phyloP scores from a whole-genome alignment of 2,888 invertebrate genomes.

The Serrognathus titanus region DNA sequence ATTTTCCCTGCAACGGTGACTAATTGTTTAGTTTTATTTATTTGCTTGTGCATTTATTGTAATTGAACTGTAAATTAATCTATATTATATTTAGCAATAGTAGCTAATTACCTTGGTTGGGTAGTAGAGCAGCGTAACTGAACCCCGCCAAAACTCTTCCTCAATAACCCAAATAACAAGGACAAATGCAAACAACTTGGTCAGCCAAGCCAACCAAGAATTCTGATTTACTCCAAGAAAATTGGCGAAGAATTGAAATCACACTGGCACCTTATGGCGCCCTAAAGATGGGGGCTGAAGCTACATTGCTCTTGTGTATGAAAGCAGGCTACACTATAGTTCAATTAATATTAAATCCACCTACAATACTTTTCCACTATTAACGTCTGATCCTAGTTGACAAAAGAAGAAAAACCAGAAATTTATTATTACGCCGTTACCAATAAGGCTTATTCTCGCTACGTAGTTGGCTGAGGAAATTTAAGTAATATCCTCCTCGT shows the following conservation, averaged over 20 bases:
- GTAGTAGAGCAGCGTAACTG: no score
- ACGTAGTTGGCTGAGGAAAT: conserved; percentile 73
- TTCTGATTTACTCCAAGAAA: conserved; percentile 58
- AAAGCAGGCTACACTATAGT: conserved; percentile 59
- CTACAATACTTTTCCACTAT: conserved; percentile 48
- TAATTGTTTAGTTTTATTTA: no score
- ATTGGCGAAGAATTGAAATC: conserved; percentile 52
- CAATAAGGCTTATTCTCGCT: conserved; percentile 65
- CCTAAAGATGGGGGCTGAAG: conserved; percentile 58
- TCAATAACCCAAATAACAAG: conserved; percentile 42
- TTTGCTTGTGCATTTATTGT: no score
- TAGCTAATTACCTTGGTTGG: no score
- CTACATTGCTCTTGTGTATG: conserved; percentile 63
- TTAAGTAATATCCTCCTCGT: conserved; percentile 69
- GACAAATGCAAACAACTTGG: conserved; percentile 51
- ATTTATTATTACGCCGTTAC: conserved; percentile 56
- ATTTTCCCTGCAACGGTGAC: no score
- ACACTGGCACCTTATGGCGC: conserved; percentile 63
- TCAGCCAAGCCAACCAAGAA: conserved; percentile 61
- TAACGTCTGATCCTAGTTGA: conserved; percentile 44
- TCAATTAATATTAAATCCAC: conserved; percentile 47
- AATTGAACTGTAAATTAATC: no score
- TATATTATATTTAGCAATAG: no score
- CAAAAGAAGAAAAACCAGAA: conserved; percentile 54
- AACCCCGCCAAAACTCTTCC: conserved; percentile 39